These are phyloP conservation scores for Acipenser ruthenus DNA, from an alignment of 2,797 vertebrate genomes.

Conservation along the genomic window DNA sequence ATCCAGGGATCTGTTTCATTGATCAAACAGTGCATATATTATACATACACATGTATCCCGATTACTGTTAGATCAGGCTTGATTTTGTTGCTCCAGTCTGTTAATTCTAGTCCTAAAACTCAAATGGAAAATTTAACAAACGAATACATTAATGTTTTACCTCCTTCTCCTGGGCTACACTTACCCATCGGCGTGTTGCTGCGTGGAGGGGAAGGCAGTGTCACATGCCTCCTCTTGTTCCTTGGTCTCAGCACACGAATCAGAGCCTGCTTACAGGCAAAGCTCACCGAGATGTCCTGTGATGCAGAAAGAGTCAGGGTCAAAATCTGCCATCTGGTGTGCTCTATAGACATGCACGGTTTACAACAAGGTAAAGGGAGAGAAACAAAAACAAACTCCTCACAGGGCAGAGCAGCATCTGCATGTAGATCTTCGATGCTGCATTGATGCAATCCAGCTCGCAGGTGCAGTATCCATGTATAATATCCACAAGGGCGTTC, in stretches of 20 bases:
- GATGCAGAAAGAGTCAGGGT: slow-evolving; percentile 22
- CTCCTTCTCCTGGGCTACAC: slow-evolving; percentile 6
- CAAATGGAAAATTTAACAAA: too few relatives aligned
- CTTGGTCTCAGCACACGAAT: slow-evolving; percentile 91
- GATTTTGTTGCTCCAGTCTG: too few relatives aligned
- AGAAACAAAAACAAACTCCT: slow-evolving; percentile 21
- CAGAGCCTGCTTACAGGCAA: slow-evolving; percentile 95
- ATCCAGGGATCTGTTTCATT: too few relatives aligned
- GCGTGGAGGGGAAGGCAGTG: slow-evolving; percentile 89
- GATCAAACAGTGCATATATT: too few relatives aligned
- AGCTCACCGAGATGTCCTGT: slow-evolving; percentile 92
- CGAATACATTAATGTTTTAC: too few relatives aligned
- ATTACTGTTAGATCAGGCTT: too few relatives aligned
- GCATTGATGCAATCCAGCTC: slow-evolving; percentile 94
- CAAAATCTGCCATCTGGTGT: background rate
- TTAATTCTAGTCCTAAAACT: too few relatives aligned
- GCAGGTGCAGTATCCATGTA: slow-evolving; percentile 94
- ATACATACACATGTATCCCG: too few relatives aligned
- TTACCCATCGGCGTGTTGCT: slow-evolving; percentile 97
- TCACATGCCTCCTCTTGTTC: slow-evolving; percentile 91
- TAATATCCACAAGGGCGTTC: slow-evolving; percentile 93
- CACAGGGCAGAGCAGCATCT: slow-evolving; percentile 93
- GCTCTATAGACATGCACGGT: background rate
- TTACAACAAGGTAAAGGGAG: background rate
- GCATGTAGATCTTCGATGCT: slow-evolving; percentile 95